Percentiles rank a stretch among this genome's conserved stretches.
Conservation (phyloP, 2,888 invertebrate species). For the Hemaris fuciformis region DNA sequence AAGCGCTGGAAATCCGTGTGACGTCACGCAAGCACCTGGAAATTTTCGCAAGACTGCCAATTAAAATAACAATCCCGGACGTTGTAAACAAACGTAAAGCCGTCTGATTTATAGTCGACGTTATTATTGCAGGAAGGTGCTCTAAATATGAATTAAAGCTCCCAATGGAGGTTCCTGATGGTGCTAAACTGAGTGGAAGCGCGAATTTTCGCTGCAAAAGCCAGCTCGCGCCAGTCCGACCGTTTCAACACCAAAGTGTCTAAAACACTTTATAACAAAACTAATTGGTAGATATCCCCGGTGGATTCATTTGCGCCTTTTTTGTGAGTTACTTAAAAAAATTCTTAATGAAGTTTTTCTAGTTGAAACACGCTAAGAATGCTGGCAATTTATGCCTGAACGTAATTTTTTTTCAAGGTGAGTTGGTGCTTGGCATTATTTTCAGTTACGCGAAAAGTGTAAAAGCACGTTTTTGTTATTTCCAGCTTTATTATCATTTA, state of each 20-base stretch:
- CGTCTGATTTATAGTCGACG: background rate
- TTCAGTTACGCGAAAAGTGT: background rate
- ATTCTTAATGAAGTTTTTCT: background rate
- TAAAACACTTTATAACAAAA: background rate
- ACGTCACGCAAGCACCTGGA: background rate
- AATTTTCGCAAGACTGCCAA: background rate
- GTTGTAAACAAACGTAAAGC: background rate
- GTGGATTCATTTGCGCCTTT: background rate
- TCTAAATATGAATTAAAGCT: slow-evolving; percentile 7
- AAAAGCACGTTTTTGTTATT: background rate
- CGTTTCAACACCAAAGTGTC: background rate
- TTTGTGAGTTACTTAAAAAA: background rate
- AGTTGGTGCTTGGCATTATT: background rate
- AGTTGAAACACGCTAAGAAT: background rate
- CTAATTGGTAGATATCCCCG: background rate
- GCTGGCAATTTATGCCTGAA: background rate
- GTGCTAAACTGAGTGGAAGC: slow-evolving; percentile 7
- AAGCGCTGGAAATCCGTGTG: background rate
- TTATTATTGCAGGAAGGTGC: slow-evolving; percentile 3
- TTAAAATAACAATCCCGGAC: background rate
- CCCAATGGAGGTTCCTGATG: background rate
- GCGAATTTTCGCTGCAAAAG: background rate
- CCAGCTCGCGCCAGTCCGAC: background rate
- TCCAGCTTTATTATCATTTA: background rate
- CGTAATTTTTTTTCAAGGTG: background rate